Evolutionary conservation across 2,888 invertebrate species (phyloP), one percentile per base, ranked within the genome.

Genomic region (Nomada ferruginata): DNA sequence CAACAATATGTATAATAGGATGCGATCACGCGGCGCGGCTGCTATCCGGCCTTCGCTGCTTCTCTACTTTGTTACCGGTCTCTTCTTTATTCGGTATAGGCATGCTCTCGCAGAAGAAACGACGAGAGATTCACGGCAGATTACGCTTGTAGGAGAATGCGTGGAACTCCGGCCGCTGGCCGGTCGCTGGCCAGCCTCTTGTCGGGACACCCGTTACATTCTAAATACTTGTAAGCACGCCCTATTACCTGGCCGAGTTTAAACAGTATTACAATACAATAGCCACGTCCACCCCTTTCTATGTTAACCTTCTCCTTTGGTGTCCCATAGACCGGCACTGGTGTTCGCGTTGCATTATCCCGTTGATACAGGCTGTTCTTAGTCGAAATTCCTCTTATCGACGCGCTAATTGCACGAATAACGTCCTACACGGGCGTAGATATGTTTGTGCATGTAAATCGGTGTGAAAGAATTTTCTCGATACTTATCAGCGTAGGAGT

Each of bases 191-290:
- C 29, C 26, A 20, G 11, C 65, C 83, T 79, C 82, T 15, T 88
- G 85, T 85, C 86, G 77, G 83, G 79, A 88, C 87, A 89, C 86
- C 87, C 90, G 88, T 89, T 91, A 89, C 88, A 88, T 86, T 90
- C 87, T 88, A 91, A 90, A 89, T 90, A 89, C 91, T 89, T 90
- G 91, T 91, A 91, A 91, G 90, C 89, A 90, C 88, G 87, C 86
- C 89, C 90, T 88, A 92, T 92, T 92, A 92, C 90, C 87, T 79
- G 85, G 79, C 79, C 86, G 83, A 85, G 87, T 89, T 91, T 87
- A 87, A 90, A 90, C 89, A 83, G 87, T 91, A 91, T 91, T 91
- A 91, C 90, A 92, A 91, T 92, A 91, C 92, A 92, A 92, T 92
- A 87, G 91, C 79, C 70, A 64, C 68, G 63, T 63, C 75, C 68